Evolutionary conservation across 2,113 vertebrate species (phyloP).

Genomic region (Silurus meridionalis): DNA sequence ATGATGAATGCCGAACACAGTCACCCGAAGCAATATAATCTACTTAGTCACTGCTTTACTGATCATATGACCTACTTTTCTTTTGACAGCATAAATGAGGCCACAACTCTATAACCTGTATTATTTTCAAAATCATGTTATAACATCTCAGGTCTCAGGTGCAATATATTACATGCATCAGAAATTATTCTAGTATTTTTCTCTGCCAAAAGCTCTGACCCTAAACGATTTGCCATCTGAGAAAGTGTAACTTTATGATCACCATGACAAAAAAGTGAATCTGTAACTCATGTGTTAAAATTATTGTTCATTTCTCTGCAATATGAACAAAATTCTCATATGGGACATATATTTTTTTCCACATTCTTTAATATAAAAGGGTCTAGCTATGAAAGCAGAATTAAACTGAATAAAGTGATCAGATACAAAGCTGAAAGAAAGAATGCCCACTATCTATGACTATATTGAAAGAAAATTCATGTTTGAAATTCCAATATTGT

Average conservation of each 20-base stretch:
- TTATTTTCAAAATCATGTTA: background rate
- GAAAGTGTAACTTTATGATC: background rate
- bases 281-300: background rate
- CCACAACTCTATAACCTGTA: background rate
- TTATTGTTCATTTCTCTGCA: background rate
- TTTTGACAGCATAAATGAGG: background rate
- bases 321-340: background rate
- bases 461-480: background rate
- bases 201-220: background rate
- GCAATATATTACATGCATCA: background rate
- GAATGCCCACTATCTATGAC: background rate
- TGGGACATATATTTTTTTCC: background rate
- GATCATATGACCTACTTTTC: constrained; percentile 22
- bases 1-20: constrained; percentile 8
- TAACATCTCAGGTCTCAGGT: background rate
- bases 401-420: background rate
- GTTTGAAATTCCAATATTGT: background rate
- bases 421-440: background rate
- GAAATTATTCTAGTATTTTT: background rate
- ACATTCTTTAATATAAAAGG: background rate
- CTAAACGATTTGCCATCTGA: background rate
- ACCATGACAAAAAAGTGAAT: background rate
- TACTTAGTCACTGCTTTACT: constrained; percentile 3
- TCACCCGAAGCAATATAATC: constrained; percentile 24
- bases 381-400: background rate